Evolutionary conservation across 2,797 vertebrate genomes (phyloP), one percentile per base, ranked within the genome.

Genomic region (Alcedo quadribrachys): DNA sequence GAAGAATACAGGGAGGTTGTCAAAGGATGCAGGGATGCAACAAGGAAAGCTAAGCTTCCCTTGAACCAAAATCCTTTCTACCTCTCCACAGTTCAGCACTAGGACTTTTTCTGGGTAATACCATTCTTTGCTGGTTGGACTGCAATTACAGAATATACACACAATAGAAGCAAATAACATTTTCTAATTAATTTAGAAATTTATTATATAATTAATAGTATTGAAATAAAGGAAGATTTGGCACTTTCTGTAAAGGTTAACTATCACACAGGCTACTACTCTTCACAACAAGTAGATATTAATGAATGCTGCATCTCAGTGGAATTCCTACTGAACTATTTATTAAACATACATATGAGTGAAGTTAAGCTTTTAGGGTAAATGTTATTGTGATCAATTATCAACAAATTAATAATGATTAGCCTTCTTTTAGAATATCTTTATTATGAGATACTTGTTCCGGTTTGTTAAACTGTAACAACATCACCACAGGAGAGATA

Each of bases 211-310:
- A 91, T 87, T 81, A 95, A 91, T 96, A 90, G 28, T 65, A 86
- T 79, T 94, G 73, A 92, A 97, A 96, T 95, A 92, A 93, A 94
- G 96, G 94, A 92, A 88, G 62, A 96, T 91, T 88, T 95, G 80
- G 66, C 77, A 85, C 63, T 95, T 92, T 40, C 32, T 60, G 11
- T 94, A 79, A 94, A 90, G 73, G 58, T 1, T 89, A 79, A n/a
- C 68, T 86, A 70, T 88, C 80, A 87, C 48, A 33, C 46, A 85
- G 80, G 11, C 46, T 68, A 28, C 87, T 92, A 90, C 63, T 66
- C 74, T 93, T 94, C 71, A 65, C 33, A 94, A 76, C 42, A 93
- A 90, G 54, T 28, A 48, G 82, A 18, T 82, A 88, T 85, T 93
- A 95, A 95, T 96, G 96, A 96, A 92, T 86, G 50, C 21, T 84